Percentiles rank a stretch among this genome's conserved stretches.
Evolutionary conservation across 2,888 invertebrate genomes (phyloP).

Genomic region (Cephonodes hylas): DNA sequence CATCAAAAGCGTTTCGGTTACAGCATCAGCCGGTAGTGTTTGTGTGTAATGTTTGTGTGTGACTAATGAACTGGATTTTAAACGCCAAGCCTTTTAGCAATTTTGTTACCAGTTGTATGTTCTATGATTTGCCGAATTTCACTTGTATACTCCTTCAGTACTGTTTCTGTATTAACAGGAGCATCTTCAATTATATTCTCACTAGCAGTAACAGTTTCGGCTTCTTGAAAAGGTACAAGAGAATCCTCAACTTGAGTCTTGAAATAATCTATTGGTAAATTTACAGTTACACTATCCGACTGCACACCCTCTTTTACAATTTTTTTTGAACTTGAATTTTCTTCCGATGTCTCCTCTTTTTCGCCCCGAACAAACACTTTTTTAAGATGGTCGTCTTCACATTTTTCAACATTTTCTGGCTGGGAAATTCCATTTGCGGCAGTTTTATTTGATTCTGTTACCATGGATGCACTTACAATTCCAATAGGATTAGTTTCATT

Average conservation of each 20-base stretch:
- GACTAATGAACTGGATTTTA: not conserved
- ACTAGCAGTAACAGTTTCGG: not conserved
- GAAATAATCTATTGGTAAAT: too few relatives aligned
- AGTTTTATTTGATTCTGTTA: not conserved
- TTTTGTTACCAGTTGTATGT: not conserved
- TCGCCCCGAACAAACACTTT: too few relatives aligned
- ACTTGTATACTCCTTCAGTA: not conserved
- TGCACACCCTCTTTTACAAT: too few relatives aligned
- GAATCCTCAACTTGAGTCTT: too few relatives aligned
- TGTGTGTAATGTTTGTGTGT: not conserved
- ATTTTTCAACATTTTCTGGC: not conserved
- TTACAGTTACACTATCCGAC: too few relatives aligned
- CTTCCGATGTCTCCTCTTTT: too few relatives aligned
- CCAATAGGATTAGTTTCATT: too few relatives aligned
- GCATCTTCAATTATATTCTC: not conserved
- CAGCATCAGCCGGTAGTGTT: constrained; percentile 4
- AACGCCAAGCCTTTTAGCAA: not conserved
- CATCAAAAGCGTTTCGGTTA: not conserved
- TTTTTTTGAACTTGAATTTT: too few relatives aligned
- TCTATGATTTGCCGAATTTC: not conserved
- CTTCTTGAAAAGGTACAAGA: not conserved
- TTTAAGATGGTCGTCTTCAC: not conserved
- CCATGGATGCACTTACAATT: too few relatives aligned
- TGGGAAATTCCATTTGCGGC: too few relatives aligned
- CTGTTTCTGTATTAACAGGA: not conserved